phyloP scores from a whole-genome alignment of 2,888 invertebrate genomes.

The Monoplex corrugatus region DNA sequence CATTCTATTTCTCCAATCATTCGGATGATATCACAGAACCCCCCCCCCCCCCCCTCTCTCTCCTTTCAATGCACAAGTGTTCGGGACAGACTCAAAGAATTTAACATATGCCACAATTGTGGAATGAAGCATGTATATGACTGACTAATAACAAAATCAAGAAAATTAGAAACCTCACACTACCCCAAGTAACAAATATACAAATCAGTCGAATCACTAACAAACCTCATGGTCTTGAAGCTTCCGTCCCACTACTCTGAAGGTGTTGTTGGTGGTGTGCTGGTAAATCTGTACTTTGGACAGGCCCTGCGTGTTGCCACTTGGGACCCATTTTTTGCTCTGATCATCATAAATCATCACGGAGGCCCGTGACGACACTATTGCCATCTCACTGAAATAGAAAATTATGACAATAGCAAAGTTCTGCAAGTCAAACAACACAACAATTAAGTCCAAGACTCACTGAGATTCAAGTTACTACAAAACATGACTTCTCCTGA shows the following conservation, averaged over 20 bases:
- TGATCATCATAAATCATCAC: constrained; percentile 99
- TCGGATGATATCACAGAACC: no score
- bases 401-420: background rate
- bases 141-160: no score
- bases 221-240: constrained; percentile 94
- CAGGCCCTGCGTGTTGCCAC: constrained; percentile 88
- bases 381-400: constrained; percentile 90
- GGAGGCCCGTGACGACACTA: constrained; percentile 97
- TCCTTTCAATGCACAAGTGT: no score
- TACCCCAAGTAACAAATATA: no score
- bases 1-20: no score
- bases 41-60: no score
- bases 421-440: background rate
- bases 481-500: background rate
- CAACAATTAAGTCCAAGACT: background rate
- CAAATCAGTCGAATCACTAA: no score
- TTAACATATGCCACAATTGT: no score
- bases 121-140: no score
- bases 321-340: constrained; percentile 98
- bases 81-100: no score
- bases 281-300: constrained; percentile 99
- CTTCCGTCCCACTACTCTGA: constrained; percentile 98
- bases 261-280: constrained; percentile 97
- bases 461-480: no score
- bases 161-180: no score